phyloP scores from a whole-genome alignment of 2,113 vertebrate species.

The Agapornis roseicollis region DNA sequence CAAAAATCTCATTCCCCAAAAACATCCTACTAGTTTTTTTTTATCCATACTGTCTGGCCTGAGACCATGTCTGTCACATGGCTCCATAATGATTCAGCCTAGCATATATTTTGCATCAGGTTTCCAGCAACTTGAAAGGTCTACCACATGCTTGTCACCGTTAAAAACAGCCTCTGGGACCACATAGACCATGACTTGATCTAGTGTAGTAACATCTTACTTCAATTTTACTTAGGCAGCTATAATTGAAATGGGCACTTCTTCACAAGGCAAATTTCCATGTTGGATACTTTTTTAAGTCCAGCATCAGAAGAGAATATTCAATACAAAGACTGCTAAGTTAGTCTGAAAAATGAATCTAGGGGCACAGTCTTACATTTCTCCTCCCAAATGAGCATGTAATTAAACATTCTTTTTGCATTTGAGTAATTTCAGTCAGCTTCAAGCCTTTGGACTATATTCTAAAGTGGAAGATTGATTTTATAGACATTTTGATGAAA shows the following conservation, averaged over 20 bases:
- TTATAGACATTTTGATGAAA: constrained; percentile 12
- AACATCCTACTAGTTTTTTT: background rate
- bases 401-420: constrained; percentile 60
- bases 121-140: background rate
- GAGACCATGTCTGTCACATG: fast-evolving
- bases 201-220: background rate
- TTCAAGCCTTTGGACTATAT: constrained; percentile 18
- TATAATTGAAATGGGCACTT: background rate
- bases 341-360: constrained; percentile 22
- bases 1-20: background rate
- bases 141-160: background rate
- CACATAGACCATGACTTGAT: background rate
- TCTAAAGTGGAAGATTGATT: constrained; percentile 41
- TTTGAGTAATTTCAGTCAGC: constrained; percentile 1
- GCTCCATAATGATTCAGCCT: background rate
- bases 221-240: background rate
- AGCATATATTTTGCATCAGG: background rate
- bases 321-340: constrained; percentile 3
- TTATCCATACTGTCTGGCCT: background rate
- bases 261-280: background rate
- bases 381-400: constrained; percentile 26
- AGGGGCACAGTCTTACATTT: background rate
- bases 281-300: background rate
- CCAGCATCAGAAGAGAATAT: constrained; percentile 10
- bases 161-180: background rate